These are phyloP conservation scores for Anthoscopus minutus DNA, from an alignment of 2,113 vertebrate species.

Conservation along the genomic window DNA sequence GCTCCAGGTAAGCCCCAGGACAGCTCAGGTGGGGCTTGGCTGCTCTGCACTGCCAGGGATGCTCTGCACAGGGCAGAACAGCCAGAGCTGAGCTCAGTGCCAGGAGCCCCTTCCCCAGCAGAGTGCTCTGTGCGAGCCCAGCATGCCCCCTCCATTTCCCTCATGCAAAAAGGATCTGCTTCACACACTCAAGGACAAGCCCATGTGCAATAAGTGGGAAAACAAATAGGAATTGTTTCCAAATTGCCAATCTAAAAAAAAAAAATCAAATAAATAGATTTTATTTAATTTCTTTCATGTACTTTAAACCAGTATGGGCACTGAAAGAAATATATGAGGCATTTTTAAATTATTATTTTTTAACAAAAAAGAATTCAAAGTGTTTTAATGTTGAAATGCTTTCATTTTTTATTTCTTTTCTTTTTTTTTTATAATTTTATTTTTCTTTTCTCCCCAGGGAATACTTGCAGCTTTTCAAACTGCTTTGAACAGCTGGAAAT, in stretches of 20 bases:
- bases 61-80: not conserved
- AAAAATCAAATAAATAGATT: not conserved
- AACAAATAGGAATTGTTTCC: not conserved
- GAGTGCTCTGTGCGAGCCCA: rapidly evolving
- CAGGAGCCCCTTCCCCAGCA: rapidly evolving
- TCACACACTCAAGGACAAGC: not conserved
- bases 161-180: not conserved
- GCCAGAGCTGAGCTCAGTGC: not conserved
- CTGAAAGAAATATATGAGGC: not conserved
- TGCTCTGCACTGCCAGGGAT: not conserved
- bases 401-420: rapidly evolving
- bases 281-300: not conserved
- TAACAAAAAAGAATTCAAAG: not conserved
- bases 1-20: not conserved
- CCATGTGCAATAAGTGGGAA: not conserved
- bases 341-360: not conserved
- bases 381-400: not conserved
- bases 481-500: not conserved
- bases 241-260: not conserved
- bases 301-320: not conserved
- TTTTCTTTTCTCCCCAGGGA: not conserved
- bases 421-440: rapidly evolving
- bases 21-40: not conserved
- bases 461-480: not conserved
- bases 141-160: not conserved